Base-by-base conservation (phyloP, 2,888 invertebrate genomes). In the Synergus japonicus region DNA sequence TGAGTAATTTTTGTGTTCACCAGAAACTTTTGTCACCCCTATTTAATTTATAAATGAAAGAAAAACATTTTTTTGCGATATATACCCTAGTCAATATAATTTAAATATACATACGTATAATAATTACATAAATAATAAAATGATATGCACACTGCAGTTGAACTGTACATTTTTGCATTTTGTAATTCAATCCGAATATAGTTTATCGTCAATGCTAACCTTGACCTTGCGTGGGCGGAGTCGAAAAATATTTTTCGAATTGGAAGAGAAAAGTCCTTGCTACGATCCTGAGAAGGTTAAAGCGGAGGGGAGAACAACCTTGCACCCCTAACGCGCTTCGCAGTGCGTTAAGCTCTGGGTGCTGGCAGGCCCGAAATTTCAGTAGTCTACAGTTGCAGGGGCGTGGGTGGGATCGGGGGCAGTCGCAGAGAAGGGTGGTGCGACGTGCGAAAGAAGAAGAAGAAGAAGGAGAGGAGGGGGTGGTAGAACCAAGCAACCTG, bases 401-500 rank as follows among this genome's bases (percentile, higher is more conserved):
- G 79, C 44, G 81, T n/a, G n/a, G 81, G 79, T 73, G 76, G 82
- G 77, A 82, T 84, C n/a, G n/a, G n/a, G n/a, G n/a, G n/a, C n/a
- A n/a, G n/a, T n/a, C n/a, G n/a, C n/a, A n/a, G n/a, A 79, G 67
- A 79, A 79, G 80, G 81, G 80, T 76, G 85, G 86, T 78, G 85
- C 79, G 79, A 79, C 82, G 63, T 77, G 78, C 18, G 49, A 60
- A 79, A 82, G n/a, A 79, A 83, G 37, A 37, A 37, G 37, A 37
- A 37, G 37, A 37, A 37, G 37, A 37, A 37, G 37, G 3, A 37
- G 37, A 37, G 37, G 3, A 37, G 37, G 37, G 3, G 81, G 81
- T 84, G 86, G 84, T 86, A 85, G 85, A 87, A 84, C 86, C 86
- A 85, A 86, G 88, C 86, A 88, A 89, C 90, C 90, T 90, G 90